Conservation (phyloP, 1,140 invertebrate genomes). For the Bombus haemorrhoidalis region DNA sequence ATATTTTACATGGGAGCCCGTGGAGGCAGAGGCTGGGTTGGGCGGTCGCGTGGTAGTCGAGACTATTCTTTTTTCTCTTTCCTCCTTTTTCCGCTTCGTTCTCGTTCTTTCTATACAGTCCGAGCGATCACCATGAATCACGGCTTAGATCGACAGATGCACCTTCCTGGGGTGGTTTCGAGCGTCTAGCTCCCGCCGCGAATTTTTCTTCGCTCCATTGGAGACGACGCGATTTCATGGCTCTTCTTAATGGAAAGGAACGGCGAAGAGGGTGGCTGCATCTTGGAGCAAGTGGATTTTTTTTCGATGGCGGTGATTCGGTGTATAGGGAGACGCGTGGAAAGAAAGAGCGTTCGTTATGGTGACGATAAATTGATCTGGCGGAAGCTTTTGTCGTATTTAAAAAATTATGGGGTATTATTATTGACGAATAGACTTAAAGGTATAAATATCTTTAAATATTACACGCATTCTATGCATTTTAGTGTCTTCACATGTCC, state of each 20-base stretch:
- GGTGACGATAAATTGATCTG: not conserved
- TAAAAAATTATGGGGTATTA: too few species aligned
- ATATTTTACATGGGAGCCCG: slow-evolving; percentile 59
- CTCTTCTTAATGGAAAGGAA: not conserved
- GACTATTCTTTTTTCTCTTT: not conserved
- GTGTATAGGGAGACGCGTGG: too few species aligned
- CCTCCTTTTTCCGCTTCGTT: not conserved
- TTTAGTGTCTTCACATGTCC: too few species aligned
- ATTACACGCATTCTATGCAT: too few species aligned
- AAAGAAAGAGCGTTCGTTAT: not conserved
- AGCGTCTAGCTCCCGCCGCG: slow-evolving; percentile 7
- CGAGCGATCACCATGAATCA: slow-evolving; percentile 76
- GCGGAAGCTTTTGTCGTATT: too few species aligned
- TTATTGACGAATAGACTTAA: too few species aligned
- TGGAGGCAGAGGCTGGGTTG: slow-evolving; percentile 31
- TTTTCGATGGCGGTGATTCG: not conserved
- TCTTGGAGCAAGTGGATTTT: not conserved
- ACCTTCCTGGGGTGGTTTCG: slow-evolving; percentile 44
- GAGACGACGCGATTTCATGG: not conserved
- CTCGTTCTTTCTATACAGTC: slow-evolving; percentile 48
- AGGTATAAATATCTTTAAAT: too few species aligned
- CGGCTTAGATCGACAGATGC: slow-evolving; percentile 71
- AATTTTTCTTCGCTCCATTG: slow-evolving; percentile 18
- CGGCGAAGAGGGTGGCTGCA: not conserved
- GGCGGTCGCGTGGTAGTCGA: slow-evolving; percentile 52